Conservation (phyloP, 2,113 vertebrate species). For the Excalfactoria chinensis region DNA sequence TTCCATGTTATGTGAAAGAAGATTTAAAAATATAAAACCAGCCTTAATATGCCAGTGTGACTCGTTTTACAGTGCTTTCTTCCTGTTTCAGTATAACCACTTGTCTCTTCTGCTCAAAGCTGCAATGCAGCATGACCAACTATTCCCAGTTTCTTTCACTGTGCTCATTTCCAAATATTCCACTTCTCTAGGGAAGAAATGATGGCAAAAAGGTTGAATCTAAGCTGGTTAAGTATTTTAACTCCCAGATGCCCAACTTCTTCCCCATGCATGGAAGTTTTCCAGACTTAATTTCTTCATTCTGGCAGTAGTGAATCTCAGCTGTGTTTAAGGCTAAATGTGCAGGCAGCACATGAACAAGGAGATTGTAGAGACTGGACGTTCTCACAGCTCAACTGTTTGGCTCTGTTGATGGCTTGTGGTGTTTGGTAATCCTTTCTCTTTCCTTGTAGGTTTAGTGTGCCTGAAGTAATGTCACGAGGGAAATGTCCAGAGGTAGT, state of each 20-base stretch:
- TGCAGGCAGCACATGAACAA: background rate
- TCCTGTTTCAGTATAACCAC: background rate
- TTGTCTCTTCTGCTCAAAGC: background rate
- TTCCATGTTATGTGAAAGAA: background rate
- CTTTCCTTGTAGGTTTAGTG: background rate
- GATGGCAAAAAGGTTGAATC: background rate
- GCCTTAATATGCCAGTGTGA: fast-evolving
- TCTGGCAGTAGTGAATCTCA: background rate
- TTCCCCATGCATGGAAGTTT: background rate
- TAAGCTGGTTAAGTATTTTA: background rate
- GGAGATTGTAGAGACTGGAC: background rate
- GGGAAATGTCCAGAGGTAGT: background rate
- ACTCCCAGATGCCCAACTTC: background rate
- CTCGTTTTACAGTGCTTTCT: background rate
- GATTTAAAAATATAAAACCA: background rate
- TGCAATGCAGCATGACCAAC: background rate
- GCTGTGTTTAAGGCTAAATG: background rate
- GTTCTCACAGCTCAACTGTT: background rate
- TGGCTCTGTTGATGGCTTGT: background rate
- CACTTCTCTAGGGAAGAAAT: background rate
- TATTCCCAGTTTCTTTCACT: background rate
- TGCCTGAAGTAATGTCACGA: background rate
- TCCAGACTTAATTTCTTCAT: background rate
- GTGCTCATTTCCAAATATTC: background rate
- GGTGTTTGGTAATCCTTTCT: background rate